Evolutionary conservation across 2,888 invertebrate species (phyloP), one percentile per base, ranked within the genome.

Genomic region (Chymomyza fuscimana): DNA sequence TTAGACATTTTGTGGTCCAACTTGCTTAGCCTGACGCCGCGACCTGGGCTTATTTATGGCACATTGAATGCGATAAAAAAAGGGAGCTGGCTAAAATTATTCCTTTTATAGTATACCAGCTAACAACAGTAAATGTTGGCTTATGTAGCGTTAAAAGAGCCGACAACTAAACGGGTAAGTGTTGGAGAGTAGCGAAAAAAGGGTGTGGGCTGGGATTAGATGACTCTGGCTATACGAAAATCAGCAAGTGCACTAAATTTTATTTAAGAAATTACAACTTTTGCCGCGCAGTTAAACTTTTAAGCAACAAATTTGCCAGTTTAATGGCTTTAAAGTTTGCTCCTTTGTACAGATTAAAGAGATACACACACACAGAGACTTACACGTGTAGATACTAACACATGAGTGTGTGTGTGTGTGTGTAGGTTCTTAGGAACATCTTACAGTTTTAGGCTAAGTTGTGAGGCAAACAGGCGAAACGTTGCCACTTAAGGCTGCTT

Each of bases 11-110:
- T 76, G 74, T 64, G 81, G 69, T 72, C 63, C 72, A 74, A 77
- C 63, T 70, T 75, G 68, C 40, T 12, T 10, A 32, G 70, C 64
- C 40, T 32, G 40, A 46, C 52, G 22, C 67, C 61, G 10, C 74
- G 70, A 77, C 69, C 82, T 76, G 78, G 86, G 80, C 71, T 72
- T 87, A 85, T 87, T 87, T 85, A 85, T 87, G 77, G 80, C 79
- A 40, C 74, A 65, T 72, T 58, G 67, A 72, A 51, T 67, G 74
- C 74, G 81, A 82, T 82, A 86, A 87, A 86, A 81, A 83, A 36
- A 36, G 6, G 19, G 22, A 58, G 58, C 25, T 19, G 63, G 40
- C 19, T 15, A 62, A 46, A 62, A n/a, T n/a, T n/a, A n/a, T n/a
- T n/a, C n/a, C n/a, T n/a, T n/a, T n/a, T n/a, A 52, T 29, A 15